Percentiles rank a stretch among this genome's conserved stretches.
Conservation (phyloP, 2,113 vertebrate genomes). For the Hemiprocne comata region DNA sequence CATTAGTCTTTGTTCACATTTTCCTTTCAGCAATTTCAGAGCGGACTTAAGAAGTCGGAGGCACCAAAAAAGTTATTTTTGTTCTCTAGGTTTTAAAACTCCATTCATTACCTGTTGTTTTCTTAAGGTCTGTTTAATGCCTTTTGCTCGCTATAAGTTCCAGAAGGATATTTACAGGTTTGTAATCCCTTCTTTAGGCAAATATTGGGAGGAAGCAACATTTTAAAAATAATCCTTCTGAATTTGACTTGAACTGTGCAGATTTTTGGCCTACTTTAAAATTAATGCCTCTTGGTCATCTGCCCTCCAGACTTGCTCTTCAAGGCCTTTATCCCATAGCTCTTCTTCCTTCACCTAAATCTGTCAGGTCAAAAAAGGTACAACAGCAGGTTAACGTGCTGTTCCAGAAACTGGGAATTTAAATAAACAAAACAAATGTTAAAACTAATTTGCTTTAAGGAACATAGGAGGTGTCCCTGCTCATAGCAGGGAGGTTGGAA, state of each 20-base stretch:
- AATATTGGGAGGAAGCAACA: slow-evolving; percentile 34
- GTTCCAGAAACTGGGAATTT: slow-evolving; percentile 34
- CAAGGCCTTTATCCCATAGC: background rate
- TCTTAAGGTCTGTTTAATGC: slow-evolving; percentile 68
- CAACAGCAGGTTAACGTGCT: background rate
- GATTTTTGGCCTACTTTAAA: background rate
- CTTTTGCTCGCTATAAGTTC: slow-evolving; percentile 66
- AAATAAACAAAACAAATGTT: slow-evolving; percentile 23
- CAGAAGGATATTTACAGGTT: slow-evolving; percentile 56
- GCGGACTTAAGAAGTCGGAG: slow-evolving; percentile 44
- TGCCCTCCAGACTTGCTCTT: background rate
- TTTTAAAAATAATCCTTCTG: slow-evolving; percentile 57
- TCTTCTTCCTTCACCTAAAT: background rate
- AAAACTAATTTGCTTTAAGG: slow-evolving; percentile 31
- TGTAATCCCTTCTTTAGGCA: slow-evolving; percentile 69
- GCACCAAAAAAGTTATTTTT: slow-evolving; percentile 71
- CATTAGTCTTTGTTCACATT: slow-evolving; percentile 74
- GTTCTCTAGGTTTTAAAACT: slow-evolving; percentile 56
- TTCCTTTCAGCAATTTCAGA: slow-evolving; percentile 69
- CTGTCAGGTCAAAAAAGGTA: background rate
- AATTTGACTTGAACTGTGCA: slow-evolving; percentile 34
- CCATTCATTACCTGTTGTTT: slow-evolving; percentile 72
- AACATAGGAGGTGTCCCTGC: background rate
- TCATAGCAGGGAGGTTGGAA: too few species aligned
- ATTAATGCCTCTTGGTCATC: background rate